phyloP scores from a whole-genome alignment of 2,888 invertebrate genomes.

The Lordiphosa andalusiaca region DNA sequence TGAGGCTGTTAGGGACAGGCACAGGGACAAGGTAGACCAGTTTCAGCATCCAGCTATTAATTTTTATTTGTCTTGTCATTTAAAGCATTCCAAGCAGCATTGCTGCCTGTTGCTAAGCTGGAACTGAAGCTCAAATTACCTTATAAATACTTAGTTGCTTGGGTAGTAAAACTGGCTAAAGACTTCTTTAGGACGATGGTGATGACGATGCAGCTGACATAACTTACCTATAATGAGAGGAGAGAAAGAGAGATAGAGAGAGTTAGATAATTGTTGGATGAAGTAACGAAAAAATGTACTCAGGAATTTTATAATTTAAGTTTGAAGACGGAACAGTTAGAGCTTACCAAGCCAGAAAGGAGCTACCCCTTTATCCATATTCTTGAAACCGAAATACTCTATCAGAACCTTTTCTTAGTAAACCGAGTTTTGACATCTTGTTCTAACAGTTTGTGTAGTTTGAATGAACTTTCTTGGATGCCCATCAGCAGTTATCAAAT shows the following conservation, averaged over 20 bases:
- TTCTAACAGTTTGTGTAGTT: too few species aligned
- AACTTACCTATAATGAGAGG: constrained; percentile 48
- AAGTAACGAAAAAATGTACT: constrained; percentile 3
- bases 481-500: too few species aligned
- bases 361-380: too few species aligned
- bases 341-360: too few species aligned
- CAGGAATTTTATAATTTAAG: background rate
- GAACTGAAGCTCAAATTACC: constrained; percentile 59
- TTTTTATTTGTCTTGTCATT: constrained; percentile 71
- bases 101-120: constrained; percentile 56
- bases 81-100: constrained; percentile 53
- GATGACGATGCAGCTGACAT: constrained; percentile 19
- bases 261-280: constrained; percentile 36
- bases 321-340: too few species aligned
- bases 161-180: constrained; percentile 54
- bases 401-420: too few species aligned
- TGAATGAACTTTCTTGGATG: too few species aligned
- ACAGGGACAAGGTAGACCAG: constrained; percentile 9
- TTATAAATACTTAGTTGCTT: constrained; percentile 62
- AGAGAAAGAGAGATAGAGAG: constrained; percentile 9
- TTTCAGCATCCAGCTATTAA: constrained; percentile 55
- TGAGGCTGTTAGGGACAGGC: constrained; percentile 5
- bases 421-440: too few species aligned
- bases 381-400: too few species aligned
- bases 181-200: constrained; percentile 16